Base-by-base conservation (phyloP, 2,797 vertebrate species). In the Parauchenoglanis punctatus region DNA sequence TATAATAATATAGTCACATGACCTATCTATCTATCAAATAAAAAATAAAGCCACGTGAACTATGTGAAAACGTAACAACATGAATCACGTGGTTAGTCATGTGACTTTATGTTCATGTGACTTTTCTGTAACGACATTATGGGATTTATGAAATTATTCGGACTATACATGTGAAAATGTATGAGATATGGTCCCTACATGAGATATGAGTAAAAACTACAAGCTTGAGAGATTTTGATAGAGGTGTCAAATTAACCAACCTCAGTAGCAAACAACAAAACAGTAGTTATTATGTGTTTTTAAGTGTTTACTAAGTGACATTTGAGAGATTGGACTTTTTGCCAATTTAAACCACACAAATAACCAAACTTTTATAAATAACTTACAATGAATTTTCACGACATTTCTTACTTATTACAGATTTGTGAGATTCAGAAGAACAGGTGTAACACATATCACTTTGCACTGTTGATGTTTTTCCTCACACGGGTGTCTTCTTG, bases 31-130 rank as follows among this genome's bases (percentile, higher is more conserved):
- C 40, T 40, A 40, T 58, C 7, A 58, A 59, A 20, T 59, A 5
- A 23, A 59, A 59, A 7, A 20, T 59, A 23, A 59, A 59, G 1
- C 18, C 58, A 59, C 15, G 28, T 31, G 65, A 67, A 67, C 31
- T 15, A 18, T 46, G 20, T 17, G 6, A 68, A 68, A 68, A 63
- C 3, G 7, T n/a, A n/a, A n/a, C 25, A 65, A 61, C 13, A 1
- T 70, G 12, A 61, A n/a, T 61, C 56, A 80, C 20, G 31, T 80
- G 77, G 2, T 59, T 40, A 20, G 2, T 80, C 78, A 81, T 15
- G 56, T 81, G 78, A 44, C 58, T 81, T 40, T 40, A 31, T 81
- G 31, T 12, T 81, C 52, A 20, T 80, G 54, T 80, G 76, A 80
- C 18, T 58, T 56, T 54, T 31, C 35, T n/a, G 20, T 44, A n/a